These are phyloP conservation scores for Laterallus jamaicensis DNA, from an alignment of 2,113 vertebrate species.

Conservation along the genomic window DNA sequence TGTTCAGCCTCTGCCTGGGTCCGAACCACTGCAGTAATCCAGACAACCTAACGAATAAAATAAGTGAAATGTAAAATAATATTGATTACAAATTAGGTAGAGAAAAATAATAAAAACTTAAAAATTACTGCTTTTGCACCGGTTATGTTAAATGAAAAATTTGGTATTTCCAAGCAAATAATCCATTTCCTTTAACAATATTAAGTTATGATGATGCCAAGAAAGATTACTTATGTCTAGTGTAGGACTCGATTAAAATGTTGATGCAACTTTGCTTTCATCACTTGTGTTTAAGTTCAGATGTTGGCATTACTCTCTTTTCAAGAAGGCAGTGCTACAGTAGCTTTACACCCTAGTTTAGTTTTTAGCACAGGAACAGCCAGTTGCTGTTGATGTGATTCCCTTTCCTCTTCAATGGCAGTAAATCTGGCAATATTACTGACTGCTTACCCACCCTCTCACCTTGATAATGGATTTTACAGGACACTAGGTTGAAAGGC, in stretches of 20 bases:
- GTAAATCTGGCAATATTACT: background rate
- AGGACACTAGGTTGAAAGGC: background rate
- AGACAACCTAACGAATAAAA: background rate
- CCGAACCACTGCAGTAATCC: background rate
- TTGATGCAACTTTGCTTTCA: background rate
- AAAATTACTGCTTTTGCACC: background rate
- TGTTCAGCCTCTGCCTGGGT: no score
- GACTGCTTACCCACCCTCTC: background rate
- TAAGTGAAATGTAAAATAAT: background rate
- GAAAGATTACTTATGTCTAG: background rate
- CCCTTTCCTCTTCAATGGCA: background rate
- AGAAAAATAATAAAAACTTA: background rate
- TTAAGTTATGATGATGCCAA: background rate
- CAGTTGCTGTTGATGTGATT: background rate
- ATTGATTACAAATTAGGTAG: background rate
- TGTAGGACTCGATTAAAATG: background rate
- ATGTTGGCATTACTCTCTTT: background rate
- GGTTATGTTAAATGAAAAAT: background rate
- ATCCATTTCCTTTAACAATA: background rate
- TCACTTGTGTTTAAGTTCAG: background rate
- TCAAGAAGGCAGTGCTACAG: background rate
- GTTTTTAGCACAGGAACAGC: background rate
- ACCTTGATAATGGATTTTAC: background rate
- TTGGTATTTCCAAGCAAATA: background rate
- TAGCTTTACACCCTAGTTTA: background rate